These are phyloP conservation scores for Sebastes kiyomatsui DNA, from an alignment of 2,797 vertebrate species.

Conservation along the genomic window DNA sequence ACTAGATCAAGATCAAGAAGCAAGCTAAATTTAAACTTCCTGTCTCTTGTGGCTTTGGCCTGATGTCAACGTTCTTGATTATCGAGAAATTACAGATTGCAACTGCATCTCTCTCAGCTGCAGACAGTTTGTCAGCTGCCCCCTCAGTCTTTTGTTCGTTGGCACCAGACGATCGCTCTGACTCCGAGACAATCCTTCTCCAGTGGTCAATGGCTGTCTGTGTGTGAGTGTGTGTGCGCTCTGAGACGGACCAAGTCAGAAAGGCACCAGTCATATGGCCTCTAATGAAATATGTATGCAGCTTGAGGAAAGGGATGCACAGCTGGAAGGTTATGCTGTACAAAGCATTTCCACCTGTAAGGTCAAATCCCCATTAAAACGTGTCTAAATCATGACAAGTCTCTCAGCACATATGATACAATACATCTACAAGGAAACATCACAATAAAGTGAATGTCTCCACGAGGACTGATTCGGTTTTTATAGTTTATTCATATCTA, in stretches of 20 bases:
- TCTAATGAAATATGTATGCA: conserved; percentile 67
- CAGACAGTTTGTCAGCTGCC: conserved; percentile 13
- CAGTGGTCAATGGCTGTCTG: neutral
- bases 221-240: conserved; percentile 6
- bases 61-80: neutral
- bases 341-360: conserved; percentile 10
- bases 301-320: neutral
- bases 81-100: neutral
- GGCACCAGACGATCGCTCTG: conserved; percentile 21
- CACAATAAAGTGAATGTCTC: neutral
- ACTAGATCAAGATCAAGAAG: neutral
- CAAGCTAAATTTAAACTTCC: neutral
- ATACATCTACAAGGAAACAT: neutral
- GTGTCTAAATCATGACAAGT: neutral
- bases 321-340: conserved; percentile 14
- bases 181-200: neutral
- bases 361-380: neutral
- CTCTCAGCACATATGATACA: neutral
- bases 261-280: conserved; percentile 50
- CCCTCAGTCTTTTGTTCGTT: neutral
- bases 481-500: conserved; percentile 3
- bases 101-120: neutral
- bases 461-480: neutral
- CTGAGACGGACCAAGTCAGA: conserved; percentile 21
- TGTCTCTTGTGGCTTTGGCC: neutral